Evolutionary conservation across 2,888 invertebrate species (phyloP).

Genomic region (Mythimna vitellina): DNA sequence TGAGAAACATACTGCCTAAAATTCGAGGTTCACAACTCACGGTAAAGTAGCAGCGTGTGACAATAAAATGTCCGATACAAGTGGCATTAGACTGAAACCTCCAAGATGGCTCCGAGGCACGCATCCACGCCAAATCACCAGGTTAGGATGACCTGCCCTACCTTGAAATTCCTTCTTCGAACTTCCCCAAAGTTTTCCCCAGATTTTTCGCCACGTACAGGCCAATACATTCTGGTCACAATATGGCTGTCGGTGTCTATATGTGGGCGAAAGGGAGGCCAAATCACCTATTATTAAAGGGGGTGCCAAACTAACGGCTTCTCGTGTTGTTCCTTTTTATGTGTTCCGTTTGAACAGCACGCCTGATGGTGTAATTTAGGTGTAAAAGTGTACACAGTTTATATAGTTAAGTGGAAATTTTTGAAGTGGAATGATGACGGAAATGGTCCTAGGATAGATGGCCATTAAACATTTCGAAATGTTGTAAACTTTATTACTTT

Average conservation of each 20-base stretch:
- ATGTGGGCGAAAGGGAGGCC: conserved; percentile 77
- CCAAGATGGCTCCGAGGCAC: conserved; percentile 84
- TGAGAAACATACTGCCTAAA: conserved; percentile 82
- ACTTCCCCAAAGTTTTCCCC: background rate
- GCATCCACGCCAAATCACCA: conserved; percentile 78
- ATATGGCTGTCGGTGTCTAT: conserved; percentile 69
- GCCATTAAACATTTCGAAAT: conserved; percentile 48
- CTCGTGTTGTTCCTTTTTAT: conserved; percentile 88
- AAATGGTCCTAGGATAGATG: conserved; percentile 30
- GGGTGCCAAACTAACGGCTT: conserved; percentile 88
- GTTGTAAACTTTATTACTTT: conserved; percentile 56
- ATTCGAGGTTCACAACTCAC: conserved; percentile 83
- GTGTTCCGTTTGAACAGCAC: conserved; percentile 83
- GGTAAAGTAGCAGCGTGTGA: conserved; percentile 84
- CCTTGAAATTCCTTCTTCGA: conserved; percentile 36
- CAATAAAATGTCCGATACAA: conserved; percentile 88
- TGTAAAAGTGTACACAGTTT: conserved; percentile 76
- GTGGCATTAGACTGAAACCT: conserved; percentile 86
- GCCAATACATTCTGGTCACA: conserved; percentile 73
- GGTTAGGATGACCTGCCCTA: conserved; percentile 65
- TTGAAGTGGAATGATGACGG: conserved; percentile 54
- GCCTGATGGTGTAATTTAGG: conserved; percentile 85
- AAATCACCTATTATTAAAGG: conserved; percentile 89
- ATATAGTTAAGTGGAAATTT: conserved; percentile 62
- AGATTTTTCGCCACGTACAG: conserved; percentile 62